A percentile compares a stretch with the other conserved stretches of the same genome.
phyloP scores from a whole-genome alignment of 2,797 vertebrate species.

The Sardinella longiceps region DNA sequence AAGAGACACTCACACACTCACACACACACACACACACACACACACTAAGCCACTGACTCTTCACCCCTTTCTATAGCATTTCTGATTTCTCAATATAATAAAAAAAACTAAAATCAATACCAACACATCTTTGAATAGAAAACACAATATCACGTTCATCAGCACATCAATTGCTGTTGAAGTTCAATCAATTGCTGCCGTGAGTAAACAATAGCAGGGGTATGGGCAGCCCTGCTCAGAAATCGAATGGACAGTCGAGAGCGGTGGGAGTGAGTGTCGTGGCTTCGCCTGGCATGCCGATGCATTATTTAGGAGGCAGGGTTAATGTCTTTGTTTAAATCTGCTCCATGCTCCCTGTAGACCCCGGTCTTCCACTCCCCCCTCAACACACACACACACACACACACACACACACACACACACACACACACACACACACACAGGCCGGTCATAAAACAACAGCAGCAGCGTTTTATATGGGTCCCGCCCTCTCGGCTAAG shows the following conservation, averaged over 20 bases:
- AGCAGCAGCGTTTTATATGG: not conserved
- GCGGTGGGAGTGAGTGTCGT: not conserved
- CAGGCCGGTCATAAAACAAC: not conserved
- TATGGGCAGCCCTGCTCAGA: not conserved
- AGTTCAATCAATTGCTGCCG: not conserved
- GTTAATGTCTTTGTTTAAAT: conserved; percentile 27
- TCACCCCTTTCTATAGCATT: not conserved
- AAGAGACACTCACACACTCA: not conserved
- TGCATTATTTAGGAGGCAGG: conserved; percentile 21
- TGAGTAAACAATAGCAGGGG: not conserved
- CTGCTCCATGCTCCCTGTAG: conserved; percentile 10
- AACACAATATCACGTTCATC: not conserved
- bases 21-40: not conserved
- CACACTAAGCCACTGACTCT: not conserved
- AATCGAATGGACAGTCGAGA: not conserved
- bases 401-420: conserved; percentile 6
- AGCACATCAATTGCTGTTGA: not conserved
- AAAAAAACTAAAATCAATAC: not conserved
- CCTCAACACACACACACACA: not conserved
- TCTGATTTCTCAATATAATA: not conserved
- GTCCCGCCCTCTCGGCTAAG: not conserved
- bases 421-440: not conserved
- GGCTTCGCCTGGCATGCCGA: not conserved
- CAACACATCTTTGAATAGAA: not conserved
- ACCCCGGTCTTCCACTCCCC: not conserved